Conservation (phyloP, 2,888 invertebrate species). For the Muscina levida region DNA sequence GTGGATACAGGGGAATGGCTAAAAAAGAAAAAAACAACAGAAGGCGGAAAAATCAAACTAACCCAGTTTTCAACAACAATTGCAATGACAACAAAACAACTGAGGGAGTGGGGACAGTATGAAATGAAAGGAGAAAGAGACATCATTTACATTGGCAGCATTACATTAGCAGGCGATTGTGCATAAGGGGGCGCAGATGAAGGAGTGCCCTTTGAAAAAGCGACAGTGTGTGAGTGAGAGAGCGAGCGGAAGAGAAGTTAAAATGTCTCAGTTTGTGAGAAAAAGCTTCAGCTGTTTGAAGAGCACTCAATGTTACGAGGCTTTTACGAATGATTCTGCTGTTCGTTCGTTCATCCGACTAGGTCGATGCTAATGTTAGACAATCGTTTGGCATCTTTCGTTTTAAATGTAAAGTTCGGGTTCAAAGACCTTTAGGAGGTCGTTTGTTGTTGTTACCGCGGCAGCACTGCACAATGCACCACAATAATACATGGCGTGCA, state of each 20-base stretch:
- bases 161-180: slow-evolving; percentile 55
- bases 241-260: too few species aligned
- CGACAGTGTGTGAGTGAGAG: neutral
- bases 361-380: slow-evolving; percentile 51
- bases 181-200: slow-evolving; percentile 15
- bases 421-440: slow-evolving; percentile 80
- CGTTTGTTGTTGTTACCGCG: slow-evolving; percentile 70
- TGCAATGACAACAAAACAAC: slow-evolving; percentile 52
- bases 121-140: slow-evolving; percentile 9
- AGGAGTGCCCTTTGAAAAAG: neutral
- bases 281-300: slow-evolving; percentile 7
- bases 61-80: slow-evolving; percentile 68
- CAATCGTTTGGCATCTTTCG: slow-evolving; percentile 47
- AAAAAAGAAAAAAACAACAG: slow-evolving; percentile 34
- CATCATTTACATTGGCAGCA: slow-evolving; percentile 9
- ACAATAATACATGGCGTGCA: slow-evolving; percentile 35
- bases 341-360: slow-evolving; percentile 22
- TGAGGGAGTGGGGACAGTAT: slow-evolving; percentile 2
- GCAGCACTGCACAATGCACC: slow-evolving; percentile 2
- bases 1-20: neutral
- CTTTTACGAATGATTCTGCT: neutral
- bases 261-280: neutral
- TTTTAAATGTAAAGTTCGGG: slow-evolving; percentile 69
- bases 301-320: neutral
- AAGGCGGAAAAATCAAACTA: slow-evolving; percentile 71